These are phyloP conservation scores for Amyelois transitella DNA, from an alignment of 1,140 invertebrate species.

Conservation along the genomic window DNA sequence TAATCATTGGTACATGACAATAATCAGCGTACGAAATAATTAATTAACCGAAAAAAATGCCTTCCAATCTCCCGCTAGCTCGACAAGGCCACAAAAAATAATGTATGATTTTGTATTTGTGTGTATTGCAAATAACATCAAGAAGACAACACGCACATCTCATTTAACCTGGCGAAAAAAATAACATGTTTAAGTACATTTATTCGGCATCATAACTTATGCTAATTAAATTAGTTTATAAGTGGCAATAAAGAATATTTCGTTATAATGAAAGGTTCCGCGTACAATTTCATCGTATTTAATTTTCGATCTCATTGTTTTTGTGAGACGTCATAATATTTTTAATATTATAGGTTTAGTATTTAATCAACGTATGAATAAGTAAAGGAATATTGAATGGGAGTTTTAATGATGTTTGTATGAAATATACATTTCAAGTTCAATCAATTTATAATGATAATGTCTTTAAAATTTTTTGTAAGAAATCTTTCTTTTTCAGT, in stretches of 20 bases:
- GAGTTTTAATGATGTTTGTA: too few species aligned
- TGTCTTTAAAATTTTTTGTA: too few species aligned
- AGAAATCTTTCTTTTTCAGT: too few species aligned
- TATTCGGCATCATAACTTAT: conserved; percentile 37
- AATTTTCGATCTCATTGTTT: not conserved
- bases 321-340: not conserved
- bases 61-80: not conserved
- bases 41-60: not conserved
- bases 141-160: conserved; percentile 34
- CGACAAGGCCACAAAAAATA: not conserved
- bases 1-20: too few species aligned
- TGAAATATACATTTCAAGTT: too few species aligned
- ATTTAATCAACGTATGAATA: not conserved
- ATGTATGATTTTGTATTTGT: conserved; percentile 8
- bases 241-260: conserved; percentile 10
- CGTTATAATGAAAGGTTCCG: conserved; percentile 14
- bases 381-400: too few species aligned
- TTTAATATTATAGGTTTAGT: not conserved
- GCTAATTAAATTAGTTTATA: conserved; percentile 35
- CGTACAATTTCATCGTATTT: not conserved
- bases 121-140: conserved; percentile 35
- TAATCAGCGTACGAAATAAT: too few species aligned
- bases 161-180: conserved; percentile 37
- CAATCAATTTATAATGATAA: too few species aligned
- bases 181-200: conserved; percentile 36